phyloP scores from a whole-genome alignment of 2,113 vertebrate genomes.

The Sturnus vulgaris region DNA sequence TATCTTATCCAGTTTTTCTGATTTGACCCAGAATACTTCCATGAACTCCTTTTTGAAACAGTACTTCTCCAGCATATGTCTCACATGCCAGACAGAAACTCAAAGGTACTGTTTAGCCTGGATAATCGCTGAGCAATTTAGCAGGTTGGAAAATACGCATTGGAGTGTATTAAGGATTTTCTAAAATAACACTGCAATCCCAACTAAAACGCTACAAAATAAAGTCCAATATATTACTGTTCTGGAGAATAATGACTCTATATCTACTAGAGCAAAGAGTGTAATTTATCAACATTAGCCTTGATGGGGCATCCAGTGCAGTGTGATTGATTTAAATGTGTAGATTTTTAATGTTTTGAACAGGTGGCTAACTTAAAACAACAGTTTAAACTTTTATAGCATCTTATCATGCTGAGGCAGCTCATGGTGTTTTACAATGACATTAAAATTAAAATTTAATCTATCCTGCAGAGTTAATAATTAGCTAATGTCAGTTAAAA shows the following conservation, averaged over 20 bases:
- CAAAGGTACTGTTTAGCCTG: not conserved
- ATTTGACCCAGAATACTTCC: not conserved
- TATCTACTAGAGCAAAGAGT: conserved; percentile 1
- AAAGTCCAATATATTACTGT: conserved; percentile 11
- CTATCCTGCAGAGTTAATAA: conserved; percentile 67
- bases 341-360: conserved; percentile 59
- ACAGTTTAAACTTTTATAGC: conserved; percentile 63
- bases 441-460: conserved; percentile 75
- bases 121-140: not conserved
- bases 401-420: conserved; percentile 58
- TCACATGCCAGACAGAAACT: not conserved
- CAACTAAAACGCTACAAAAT: not conserved
- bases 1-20: not conserved
- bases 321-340: conserved; percentile 55
- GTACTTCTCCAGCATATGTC: not conserved
- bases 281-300: conserved; percentile 56
- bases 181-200: not conserved
- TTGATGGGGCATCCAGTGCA: conserved; percentile 28
- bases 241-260: conserved; percentile 3
- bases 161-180: not conserved
- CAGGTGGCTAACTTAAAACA: conserved; percentile 68
- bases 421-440: conserved; percentile 57
- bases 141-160: not conserved
- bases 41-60: not conserved
- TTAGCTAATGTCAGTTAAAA: conserved; percentile 70